These are phyloP conservation scores for Gnathonemus echidnorhynchus DNA, from an alignment of 2,113 vertebrate genomes.

Conservation along the genomic window DNA sequence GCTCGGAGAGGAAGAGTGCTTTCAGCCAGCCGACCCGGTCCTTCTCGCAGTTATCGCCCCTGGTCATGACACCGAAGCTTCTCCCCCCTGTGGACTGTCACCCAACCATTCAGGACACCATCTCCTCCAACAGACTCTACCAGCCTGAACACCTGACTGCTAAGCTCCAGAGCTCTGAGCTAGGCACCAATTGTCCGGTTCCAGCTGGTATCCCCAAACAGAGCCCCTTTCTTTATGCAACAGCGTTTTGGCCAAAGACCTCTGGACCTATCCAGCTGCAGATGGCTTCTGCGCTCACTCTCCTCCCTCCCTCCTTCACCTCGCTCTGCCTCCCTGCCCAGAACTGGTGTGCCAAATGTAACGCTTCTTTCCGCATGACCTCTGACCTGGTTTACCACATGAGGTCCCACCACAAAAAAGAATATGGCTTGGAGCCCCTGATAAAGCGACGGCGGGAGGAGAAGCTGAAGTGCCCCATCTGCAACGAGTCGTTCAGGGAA, in stretches of 20 bases:
- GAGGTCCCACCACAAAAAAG: constrained; percentile 97
- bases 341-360: constrained; percentile 99
- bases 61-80: constrained; percentile 82
- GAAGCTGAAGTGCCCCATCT: constrained; percentile 96
- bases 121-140: constrained; percentile 77
- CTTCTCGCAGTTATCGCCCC: constrained; percentile 74
- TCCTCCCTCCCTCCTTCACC: constrained; percentile 91
- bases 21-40: constrained; percentile 84
- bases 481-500: constrained; percentile 94
- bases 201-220: constrained; percentile 74
- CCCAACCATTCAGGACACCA: constrained; percentile 62
- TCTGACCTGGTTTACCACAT: constrained; percentile 98
- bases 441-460: constrained; percentile 90
- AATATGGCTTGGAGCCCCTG: constrained; percentile 85
- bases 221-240: constrained; percentile 85
- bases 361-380: constrained; percentile 97
- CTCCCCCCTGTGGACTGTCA: constrained; percentile 67
- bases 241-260: constrained; percentile 89
- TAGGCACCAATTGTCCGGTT: constrained; percentile 63
- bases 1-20: constrained; percentile 79
- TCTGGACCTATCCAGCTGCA: constrained; percentile 82
- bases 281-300: constrained; percentile 85
- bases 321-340: constrained; percentile 92
- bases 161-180: constrained; percentile 73
- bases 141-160: constrained; percentile 76